phyloP scores from a whole-genome alignment of 1,140 invertebrate genomes.

The Sycophaga agraensis region DNA sequence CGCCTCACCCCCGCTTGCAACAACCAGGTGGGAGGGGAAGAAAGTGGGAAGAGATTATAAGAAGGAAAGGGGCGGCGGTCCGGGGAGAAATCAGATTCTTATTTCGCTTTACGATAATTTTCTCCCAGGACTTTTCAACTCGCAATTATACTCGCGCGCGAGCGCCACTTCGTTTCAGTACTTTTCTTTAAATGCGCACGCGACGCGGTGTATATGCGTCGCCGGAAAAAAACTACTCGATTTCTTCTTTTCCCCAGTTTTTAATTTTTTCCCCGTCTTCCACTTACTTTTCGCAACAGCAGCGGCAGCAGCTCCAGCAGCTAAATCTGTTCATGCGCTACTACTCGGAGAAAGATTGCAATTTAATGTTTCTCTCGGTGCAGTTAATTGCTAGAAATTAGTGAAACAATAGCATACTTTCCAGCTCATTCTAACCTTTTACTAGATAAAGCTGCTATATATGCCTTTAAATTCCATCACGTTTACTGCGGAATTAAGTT shows the following conservation, averaged over 20 bases:
- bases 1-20: neutral
- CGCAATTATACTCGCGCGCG: conserved; percentile 20
- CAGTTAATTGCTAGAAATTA: too few relatives aligned
- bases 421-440: too few relatives aligned
- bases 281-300: too few relatives aligned
- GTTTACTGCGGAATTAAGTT: too few relatives aligned
- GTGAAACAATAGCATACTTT: too few relatives aligned
- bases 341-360: too few relatives aligned
- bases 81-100: conserved; percentile 27
- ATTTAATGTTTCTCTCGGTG: too few relatives aligned
- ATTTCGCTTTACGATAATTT: conserved; percentile 29
- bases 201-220: neutral
- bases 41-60: neutral
- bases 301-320: too few relatives aligned
- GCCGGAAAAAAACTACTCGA: neutral
- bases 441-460: too few relatives aligned
- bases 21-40: neutral
- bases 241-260: neutral
- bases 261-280: neutral
- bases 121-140: conserved; percentile 25
- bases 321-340: too few relatives aligned
- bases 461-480: too few relatives aligned
- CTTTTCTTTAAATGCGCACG: conserved; percentile 9
- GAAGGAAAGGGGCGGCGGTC: neutral
- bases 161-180: conserved; percentile 22